Evolutionary conservation across 2,888 invertebrate genomes (phyloP).

Genomic region (Netelia virgata): DNA sequence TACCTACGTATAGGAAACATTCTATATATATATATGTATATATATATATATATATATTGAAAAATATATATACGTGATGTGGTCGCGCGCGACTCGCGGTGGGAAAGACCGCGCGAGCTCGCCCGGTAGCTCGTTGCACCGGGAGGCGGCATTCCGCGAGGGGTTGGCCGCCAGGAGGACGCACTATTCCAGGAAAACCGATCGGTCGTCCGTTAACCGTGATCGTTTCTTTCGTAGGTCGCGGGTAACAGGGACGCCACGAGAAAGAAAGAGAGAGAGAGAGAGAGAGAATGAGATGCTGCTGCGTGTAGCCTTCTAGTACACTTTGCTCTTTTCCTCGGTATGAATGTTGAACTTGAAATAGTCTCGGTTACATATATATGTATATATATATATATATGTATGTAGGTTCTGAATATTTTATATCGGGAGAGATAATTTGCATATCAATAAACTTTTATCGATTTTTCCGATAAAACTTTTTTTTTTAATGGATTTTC

Average conservation of each 20-base stretch:
- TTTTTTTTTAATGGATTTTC: no score
- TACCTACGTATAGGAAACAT: slow-evolving; percentile 37
- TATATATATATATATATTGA: slow-evolving; percentile 15
- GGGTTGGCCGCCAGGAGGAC: slow-evolving; percentile 78
- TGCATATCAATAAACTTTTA: no score
- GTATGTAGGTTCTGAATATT: neutral
- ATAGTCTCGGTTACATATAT: slow-evolving; percentile 11
- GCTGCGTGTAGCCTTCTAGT: neutral
- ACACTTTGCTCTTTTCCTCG: neutral
- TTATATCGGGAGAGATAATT: no score
- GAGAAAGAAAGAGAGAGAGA: slow-evolving; percentile 1
- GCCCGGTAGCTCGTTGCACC: slow-evolving; percentile 68
- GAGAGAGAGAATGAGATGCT: slow-evolving; percentile 5
- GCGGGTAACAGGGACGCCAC: slow-evolving; percentile 50
- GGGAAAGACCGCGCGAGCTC: slow-evolving; percentile 39
- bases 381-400: slow-evolving; percentile 10
- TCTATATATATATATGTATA: slow-evolving; percentile 1
- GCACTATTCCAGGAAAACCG: slow-evolving; percentile 79
- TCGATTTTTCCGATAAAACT: no score
- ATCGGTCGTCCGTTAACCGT: slow-evolving; percentile 77
- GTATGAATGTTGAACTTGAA: slow-evolving; percentile 6
- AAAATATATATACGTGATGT: slow-evolving; percentile 15
- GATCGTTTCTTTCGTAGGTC: slow-evolving; percentile 74
- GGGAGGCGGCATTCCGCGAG: slow-evolving; percentile 77
- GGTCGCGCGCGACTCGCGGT: slow-evolving; percentile 47